Conservation (phyloP, 2,113 vertebrate species). For the Chloropsis hardwickii region DNA sequence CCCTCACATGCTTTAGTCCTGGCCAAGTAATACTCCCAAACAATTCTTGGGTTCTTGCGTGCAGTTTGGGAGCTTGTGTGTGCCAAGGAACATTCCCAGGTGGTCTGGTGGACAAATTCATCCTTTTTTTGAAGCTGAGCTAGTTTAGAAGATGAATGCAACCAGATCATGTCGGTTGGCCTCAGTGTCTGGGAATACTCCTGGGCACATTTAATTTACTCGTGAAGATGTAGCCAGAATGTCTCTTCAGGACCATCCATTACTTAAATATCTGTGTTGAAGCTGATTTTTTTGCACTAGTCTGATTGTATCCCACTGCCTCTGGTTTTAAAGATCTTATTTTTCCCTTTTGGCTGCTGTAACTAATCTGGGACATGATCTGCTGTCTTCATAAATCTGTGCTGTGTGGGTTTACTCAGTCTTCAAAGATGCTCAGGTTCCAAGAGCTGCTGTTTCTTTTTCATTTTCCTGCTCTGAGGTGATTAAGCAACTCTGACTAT, state of each 20-base stretch:
- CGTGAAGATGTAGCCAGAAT: conserved; percentile 12
- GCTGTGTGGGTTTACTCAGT: not conserved
- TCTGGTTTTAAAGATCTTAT: conserved; percentile 26
- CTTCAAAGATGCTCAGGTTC: not conserved
- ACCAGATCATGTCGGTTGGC: not conserved
- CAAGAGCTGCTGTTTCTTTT: not conserved
- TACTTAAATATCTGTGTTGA: not conserved
- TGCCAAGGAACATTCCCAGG: not conserved
- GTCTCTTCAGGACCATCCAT: not conserved
- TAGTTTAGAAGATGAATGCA: not conserved
- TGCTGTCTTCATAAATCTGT: not conserved
- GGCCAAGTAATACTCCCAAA: not conserved
- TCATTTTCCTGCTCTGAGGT: not conserved
- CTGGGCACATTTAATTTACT: conserved; percentile 16
- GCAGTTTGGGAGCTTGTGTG: not conserved
- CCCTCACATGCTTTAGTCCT: not conserved
- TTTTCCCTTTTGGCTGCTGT: not conserved
- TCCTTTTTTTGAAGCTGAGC: not conserved
- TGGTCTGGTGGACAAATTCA: not conserved
- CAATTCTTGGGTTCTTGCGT: not conserved
- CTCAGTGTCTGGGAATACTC: not conserved
- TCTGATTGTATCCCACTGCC: not conserved
- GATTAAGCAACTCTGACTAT: not conserved
- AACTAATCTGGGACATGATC: not conserved
- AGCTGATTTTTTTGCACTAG: not conserved